These are phyloP conservation scores for Drosophila mimica DNA, from an alignment of 2,888 invertebrate genomes.

Conservation along the genomic window DNA sequence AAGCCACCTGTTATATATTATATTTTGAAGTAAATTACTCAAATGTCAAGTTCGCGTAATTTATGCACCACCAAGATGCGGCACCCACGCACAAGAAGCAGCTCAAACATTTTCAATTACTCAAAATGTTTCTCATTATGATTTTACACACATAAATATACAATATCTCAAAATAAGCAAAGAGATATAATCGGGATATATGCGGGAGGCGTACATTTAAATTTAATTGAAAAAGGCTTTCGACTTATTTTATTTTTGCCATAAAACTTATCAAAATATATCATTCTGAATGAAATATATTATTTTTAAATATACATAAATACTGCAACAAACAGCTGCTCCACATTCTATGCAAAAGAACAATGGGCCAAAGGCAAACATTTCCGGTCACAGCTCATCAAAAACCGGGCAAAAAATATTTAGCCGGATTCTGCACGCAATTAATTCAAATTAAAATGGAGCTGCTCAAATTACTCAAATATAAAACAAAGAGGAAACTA, in stretches of 20 bases:
- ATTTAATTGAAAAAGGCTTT: background rate
- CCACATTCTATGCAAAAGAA: slow-evolving; percentile 19
- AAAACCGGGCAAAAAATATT: slow-evolving; percentile 30
- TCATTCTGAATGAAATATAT: slow-evolving; percentile 27
- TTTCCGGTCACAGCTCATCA: slow-evolving; percentile 52
- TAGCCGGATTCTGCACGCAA: slow-evolving; percentile 47
- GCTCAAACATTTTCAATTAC: slow-evolving; percentile 51
- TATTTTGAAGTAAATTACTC: slow-evolving; percentile 44
- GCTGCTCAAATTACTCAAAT: slow-evolving; percentile 37
- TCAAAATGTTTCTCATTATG: slow-evolving; percentile 38
- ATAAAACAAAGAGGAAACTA: background rate
- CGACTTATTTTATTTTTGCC: background rate
- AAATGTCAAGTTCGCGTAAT: slow-evolving; percentile 41
- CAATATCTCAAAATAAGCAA: background rate
- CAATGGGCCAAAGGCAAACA: slow-evolving; percentile 51
- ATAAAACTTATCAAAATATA: slow-evolving; percentile 4
- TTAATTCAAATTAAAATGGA: slow-evolving; percentile 62
- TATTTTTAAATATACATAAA: slow-evolving; percentile 42
- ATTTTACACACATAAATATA: slow-evolving; percentile 9
- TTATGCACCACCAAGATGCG: slow-evolving; percentile 37
- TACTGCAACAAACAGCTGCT: slow-evolving; percentile 44
- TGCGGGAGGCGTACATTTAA: background rate
- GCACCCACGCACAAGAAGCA: slow-evolving; percentile 14
- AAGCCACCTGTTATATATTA: slow-evolving; percentile 45
- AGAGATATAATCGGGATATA: too few species aligned